A percentile compares a stretch with the other conserved stretches of the same genome.
These are phyloP conservation scores for Chroicocephalus ridibundus DNA, from an alignment of 2,113 vertebrate species.

Conservation along the genomic window DNA sequence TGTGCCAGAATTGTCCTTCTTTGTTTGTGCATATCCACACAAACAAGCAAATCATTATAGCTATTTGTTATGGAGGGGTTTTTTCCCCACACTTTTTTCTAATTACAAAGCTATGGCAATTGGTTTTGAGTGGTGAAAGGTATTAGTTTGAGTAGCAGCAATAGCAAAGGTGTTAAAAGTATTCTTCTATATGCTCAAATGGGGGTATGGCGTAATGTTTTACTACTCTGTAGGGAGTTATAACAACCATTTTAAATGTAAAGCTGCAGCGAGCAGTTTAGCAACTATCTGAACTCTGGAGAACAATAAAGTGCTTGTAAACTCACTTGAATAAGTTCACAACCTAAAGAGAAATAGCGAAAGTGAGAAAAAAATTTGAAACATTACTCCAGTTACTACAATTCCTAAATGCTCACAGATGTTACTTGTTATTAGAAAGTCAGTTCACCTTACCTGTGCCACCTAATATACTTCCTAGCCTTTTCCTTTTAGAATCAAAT, in stretches of 20 bases:
- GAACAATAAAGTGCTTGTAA: conserved; percentile 44
- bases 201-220: not conserved
- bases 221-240: not conserved
- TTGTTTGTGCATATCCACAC: not conserved
- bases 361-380: not conserved
- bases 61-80: not conserved
- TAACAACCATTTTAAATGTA: conserved; percentile 44
- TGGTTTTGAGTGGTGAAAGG: not conserved
- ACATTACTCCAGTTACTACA: not conserved
- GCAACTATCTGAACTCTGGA: conserved; percentile 38
- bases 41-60: not conserved
- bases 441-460: not conserved
- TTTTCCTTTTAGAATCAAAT: not conserved
- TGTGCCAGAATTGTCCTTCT: not conserved
- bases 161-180: conserved; percentile 22
- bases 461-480: not conserved
- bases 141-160: conserved; percentile 4
- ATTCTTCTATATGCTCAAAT: conserved; percentile 2
- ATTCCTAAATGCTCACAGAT: not conserved
- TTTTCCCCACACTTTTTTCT: not conserved
- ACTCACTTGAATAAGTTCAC: conserved; percentile 41
- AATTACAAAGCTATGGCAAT: not conserved
- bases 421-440: not conserved
- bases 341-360: not conserved
- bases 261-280: not conserved